Base-by-base conservation (phyloP, 1,140 invertebrate species). In the Papilio dardanus region DNA sequence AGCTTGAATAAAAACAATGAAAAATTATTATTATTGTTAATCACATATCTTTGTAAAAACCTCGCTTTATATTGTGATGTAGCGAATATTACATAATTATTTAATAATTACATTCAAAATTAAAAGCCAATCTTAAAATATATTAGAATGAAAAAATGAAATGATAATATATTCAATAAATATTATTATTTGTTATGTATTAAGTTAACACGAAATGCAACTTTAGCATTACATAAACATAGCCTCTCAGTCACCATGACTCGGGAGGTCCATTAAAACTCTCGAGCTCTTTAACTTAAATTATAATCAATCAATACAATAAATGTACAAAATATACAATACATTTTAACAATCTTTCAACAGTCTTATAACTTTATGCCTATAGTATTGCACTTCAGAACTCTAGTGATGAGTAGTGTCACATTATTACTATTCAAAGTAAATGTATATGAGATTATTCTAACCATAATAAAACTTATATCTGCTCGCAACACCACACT, bases 261-360 rank as follows among this genome's bases (percentile, higher is more conserved):
- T 71, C 76, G 76, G 69, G 77, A 86, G 79, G 83, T 77, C 83
- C 83, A 85, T 86, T 85, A 86, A 91, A 89, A 88, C 84, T 88
- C 83, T 88, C 74, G 79, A 87, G 75, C 84, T 79, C 68, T 83
- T 83, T 80, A 84, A 86, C 84, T 88, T 90, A 89, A 79, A 80
- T 85, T 87, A 87, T 88, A 86, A 87, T 88, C 83, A 86, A 88
- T 91, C 82, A 87, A 91, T 90, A 92, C 81, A 88, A 87, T 87
- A 90, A 62, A 92, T 91, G 89, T 91, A 93, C 90, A 93, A 90
- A 88, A 92, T 90, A 90, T 92, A 92, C 91, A 93, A 90, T 88
- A 90, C 74, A 46, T 86, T 88, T 78, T 88, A 92, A 92, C 89
- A 93, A 91, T 90, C 85, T 90, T 91, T 89, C 85, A 93, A 93